These are phyloP conservation scores for Opisthograptis luteolata DNA, from an alignment of 2,888 invertebrate genomes.

Conservation along the genomic window DNA sequence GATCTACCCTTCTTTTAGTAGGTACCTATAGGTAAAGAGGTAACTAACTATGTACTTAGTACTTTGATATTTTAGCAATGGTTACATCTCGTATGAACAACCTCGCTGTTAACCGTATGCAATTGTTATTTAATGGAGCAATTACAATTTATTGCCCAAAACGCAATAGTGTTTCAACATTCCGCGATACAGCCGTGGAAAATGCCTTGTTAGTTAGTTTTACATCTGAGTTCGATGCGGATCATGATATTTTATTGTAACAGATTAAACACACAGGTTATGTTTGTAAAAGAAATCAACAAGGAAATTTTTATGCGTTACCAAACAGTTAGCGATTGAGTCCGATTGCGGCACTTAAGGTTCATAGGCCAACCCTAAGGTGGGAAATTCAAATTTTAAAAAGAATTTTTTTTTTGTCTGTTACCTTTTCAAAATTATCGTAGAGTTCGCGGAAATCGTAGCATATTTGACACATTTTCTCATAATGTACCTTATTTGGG, in stretches of 20 bases:
- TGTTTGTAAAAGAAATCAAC: not conserved
- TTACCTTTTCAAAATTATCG: too few relatives aligned
- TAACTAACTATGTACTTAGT: too few relatives aligned
- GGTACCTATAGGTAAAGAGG: too few relatives aligned
- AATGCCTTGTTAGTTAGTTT: not conserved
- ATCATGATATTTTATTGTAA: slow-evolving; percentile 12
- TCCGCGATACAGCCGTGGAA: slow-evolving; percentile 4
- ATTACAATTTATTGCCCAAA: slow-evolving; percentile 8
- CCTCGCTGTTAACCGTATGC: not conserved
- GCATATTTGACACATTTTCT: too few relatives aligned
- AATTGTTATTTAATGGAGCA: slow-evolving; percentile 7
- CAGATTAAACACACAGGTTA: not conserved
- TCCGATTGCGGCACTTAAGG: too few relatives aligned
- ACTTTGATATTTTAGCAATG: not conserved
- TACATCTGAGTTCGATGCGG: slow-evolving; percentile 7
- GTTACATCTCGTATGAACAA: not conserved
- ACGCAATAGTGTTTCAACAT: slow-evolving; percentile 9
- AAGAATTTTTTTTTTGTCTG: too few relatives aligned
- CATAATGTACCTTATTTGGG: too few relatives aligned
- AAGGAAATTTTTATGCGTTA: not conserved
- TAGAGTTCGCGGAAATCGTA: too few relatives aligned
- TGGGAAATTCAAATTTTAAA: too few relatives aligned
- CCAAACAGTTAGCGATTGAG: too few relatives aligned
- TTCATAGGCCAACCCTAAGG: too few relatives aligned
- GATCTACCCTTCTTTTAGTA: too few relatives aligned